phyloP scores from a whole-genome alignment of 2,797 vertebrate genomes.

The Mus minutoides region DNA sequence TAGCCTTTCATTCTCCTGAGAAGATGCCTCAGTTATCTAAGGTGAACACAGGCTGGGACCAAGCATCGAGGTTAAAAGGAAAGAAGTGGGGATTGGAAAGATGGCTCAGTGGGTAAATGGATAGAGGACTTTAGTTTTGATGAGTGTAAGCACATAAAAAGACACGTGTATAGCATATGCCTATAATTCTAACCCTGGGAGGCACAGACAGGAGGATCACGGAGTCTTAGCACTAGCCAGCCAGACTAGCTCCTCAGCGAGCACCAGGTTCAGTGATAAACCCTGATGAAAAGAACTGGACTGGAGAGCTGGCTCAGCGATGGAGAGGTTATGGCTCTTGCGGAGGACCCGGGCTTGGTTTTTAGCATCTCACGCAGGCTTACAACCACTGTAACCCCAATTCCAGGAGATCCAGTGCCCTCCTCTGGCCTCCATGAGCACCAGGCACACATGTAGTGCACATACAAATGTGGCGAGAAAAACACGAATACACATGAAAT shows the following conservation, averaged over 20 bases:
- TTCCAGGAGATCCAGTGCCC: background rate
- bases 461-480: background rate
- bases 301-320: background rate
- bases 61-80: background rate
- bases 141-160: background rate
- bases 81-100: background rate
- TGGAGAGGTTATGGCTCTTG: background rate
- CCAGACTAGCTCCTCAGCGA: background rate
- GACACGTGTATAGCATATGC: too few relatives aligned
- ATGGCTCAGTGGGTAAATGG: background rate
- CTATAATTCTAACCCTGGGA: background rate
- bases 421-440: background rate
- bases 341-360: background rate
- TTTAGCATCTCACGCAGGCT: background rate
- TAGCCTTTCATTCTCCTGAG: background rate
- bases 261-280: background rate
- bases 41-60: background rate
- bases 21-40: conserved; percentile 48
- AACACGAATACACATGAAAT: background rate
- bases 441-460: background rate
- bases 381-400: too few relatives aligned
- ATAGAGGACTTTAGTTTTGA: background rate
- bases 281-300: background rate
- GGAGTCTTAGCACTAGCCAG: background rate
- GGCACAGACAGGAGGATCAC: background rate